Evolutionary conservation across 2,113 vertebrate species (phyloP).

Genomic region (Bubo bubo): DNA sequence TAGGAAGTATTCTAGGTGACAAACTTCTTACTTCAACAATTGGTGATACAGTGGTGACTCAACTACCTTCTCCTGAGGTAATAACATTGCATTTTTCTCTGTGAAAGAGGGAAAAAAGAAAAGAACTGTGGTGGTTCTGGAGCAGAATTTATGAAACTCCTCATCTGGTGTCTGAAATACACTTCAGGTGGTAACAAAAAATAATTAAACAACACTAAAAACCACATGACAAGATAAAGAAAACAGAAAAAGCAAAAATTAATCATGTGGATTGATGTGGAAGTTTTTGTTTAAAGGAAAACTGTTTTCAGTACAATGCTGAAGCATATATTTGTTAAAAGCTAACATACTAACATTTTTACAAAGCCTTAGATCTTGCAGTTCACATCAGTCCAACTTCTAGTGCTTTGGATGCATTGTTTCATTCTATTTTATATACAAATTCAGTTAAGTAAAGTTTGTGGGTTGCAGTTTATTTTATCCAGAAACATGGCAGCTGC

Average conservation of each 20-base stretch:
- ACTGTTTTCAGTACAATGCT: not conserved
- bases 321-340: not conserved
- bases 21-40: conserved; percentile 74
- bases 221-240: not conserved
- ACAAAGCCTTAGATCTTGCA: not conserved
- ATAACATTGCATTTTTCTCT: not conserved
- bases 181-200: not conserved
- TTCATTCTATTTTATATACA: not conserved
- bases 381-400: not conserved
- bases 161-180: not conserved
- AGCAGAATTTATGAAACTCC: not conserved
- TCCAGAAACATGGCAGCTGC: not conserved
- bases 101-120: not conserved
- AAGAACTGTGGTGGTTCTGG: too few species aligned
- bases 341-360: not conserved
- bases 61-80: conserved; percentile 89
- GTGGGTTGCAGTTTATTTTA: not conserved
- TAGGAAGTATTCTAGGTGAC: conserved; percentile 79
- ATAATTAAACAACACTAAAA: not conserved
- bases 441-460: not conserved
- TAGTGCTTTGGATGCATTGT: not conserved
- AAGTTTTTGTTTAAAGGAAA: not conserved
- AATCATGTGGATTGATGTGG: not conserved
- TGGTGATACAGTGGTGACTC: conserved; percentile 22
- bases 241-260: not conserved